A percentile compares a stretch with the other conserved stretches of the same genome.
Evolutionary conservation across 2,113 vertebrate species (phyloP).

Genomic region (Phylloscopus trochilus): DNA sequence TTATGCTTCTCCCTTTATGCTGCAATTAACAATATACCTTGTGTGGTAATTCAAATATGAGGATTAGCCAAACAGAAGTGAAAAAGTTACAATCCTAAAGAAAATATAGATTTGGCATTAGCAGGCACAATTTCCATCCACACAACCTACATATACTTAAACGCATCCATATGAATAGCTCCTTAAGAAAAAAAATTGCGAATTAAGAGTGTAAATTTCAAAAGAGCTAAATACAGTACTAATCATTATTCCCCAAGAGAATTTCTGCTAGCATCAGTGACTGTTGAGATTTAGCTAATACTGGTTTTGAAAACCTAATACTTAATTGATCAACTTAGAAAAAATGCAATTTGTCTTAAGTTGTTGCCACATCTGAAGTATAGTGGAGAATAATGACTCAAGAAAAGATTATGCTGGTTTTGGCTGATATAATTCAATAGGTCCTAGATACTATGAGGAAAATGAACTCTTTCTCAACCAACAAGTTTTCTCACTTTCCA

Average conservation of each 20-base stretch:
- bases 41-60: accelerated
- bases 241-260: background rate
- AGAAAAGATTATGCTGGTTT: background rate
- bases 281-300: background rate
- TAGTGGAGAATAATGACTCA: background rate
- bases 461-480: background rate
- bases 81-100: background rate
- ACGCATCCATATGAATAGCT: background rate
- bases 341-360: background rate
- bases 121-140: background rate
- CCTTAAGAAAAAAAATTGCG: background rate
- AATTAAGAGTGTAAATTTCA: background rate
- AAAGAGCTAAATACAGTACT: background rate
- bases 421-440: background rate
- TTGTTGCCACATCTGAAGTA: background rate
- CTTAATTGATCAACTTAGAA: background rate
- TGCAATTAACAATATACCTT: background rate
- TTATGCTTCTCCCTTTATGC: background rate
- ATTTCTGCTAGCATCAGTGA: background rate
- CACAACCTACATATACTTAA: background rate
- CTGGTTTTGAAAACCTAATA: background rate
- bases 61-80: background rate
- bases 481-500: background rate
- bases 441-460: background rate
- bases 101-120: background rate